Conservation (phyloP, 2,797 vertebrate species). For the Channallabes apus region DNA sequence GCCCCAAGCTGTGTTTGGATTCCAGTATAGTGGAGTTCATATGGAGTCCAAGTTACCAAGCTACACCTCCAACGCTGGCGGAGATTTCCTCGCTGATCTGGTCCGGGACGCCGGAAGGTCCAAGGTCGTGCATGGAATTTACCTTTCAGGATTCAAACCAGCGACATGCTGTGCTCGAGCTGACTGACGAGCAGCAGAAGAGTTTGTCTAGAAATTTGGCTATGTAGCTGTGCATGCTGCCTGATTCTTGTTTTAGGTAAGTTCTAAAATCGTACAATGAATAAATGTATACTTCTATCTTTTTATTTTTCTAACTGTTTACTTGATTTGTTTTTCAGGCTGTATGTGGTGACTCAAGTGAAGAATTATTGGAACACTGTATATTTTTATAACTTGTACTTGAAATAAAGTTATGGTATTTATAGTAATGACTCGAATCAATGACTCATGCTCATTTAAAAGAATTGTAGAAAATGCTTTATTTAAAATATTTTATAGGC, state of each 20-base stretch:
- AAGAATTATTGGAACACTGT: neutral
- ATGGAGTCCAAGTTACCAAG: constrained; percentile 64
- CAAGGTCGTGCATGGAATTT: constrained; percentile 43
- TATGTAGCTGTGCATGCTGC: neutral
- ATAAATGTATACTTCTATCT: neutral
- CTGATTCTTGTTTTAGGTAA: neutral
- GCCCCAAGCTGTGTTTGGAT: constrained; percentile 65
- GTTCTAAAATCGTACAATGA: neutral
- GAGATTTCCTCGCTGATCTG: constrained; percentile 59
- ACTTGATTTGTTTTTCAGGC: constrained; percentile 15
- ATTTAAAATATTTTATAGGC: constrained; percentile 19
- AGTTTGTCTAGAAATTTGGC: constrained; percentile 21
- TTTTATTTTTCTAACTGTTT: neutral
- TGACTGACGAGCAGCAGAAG: constrained; percentile 40
- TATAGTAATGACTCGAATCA: neutral
- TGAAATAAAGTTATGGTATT: constrained; percentile 47
- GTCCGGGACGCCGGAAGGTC: constrained; percentile 40
- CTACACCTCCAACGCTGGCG: constrained; percentile 36
- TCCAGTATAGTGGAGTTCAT: constrained; percentile 63
- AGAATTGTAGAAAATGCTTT: constrained; percentile 14
- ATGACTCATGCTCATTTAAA: neutral
- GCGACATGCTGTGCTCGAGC: constrained; percentile 4
- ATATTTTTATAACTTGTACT: neutral
- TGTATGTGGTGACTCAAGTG: neutral
- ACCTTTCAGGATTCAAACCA: constrained; percentile 35